These are phyloP conservation scores for Thinocorus orbignyianus DNA, from an alignment of 2,113 vertebrate genomes.

Conservation along the genomic window DNA sequence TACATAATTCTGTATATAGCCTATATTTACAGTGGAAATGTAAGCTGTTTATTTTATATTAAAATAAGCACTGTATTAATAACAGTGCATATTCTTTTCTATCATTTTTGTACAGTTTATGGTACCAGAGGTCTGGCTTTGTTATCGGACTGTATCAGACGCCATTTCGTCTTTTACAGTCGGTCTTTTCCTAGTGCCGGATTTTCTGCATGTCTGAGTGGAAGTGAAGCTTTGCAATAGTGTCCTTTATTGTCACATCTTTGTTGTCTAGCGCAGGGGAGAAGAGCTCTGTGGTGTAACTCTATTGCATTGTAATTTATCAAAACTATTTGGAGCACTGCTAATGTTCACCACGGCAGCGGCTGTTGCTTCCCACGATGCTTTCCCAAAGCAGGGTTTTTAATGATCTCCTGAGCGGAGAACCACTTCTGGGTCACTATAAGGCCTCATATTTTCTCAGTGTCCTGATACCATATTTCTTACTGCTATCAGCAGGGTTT, in stretches of 20 bases:
- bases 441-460: slow-evolving; percentile 11
- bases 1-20: slow-evolving; percentile 85
- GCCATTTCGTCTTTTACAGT: slow-evolving; percentile 38
- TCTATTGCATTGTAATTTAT: slow-evolving; percentile 49
- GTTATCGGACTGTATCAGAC: slow-evolving; percentile 58
- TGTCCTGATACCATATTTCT: slow-evolving; percentile 27
- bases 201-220: slow-evolving; percentile 54
- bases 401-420: background rate
- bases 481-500: slow-evolving; percentile 20
- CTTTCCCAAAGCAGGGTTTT: slow-evolving; percentile 35
- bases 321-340: slow-evolving; percentile 30
- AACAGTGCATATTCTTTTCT: slow-evolving; percentile 79
- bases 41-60: slow-evolving; percentile 89
- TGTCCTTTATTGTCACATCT: slow-evolving; percentile 45
- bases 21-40: slow-evolving; percentile 89
- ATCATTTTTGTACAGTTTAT: slow-evolving; percentile 80
- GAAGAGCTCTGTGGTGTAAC: slow-evolving; percentile 54
- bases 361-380: background rate
- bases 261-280: slow-evolving; percentile 34
- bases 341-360: slow-evolving; percentile 15
- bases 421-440: background rate
- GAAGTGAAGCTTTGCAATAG: slow-evolving; percentile 56
- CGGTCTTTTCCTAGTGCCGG: slow-evolving; percentile 60
- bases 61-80: slow-evolving; percentile 82
- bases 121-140: slow-evolving; percentile 73